Evolutionary conservation across 2,113 vertebrate species (phyloP), one percentile per base, ranked within the genome.

Genomic region (Leucosticte australis): DNA sequence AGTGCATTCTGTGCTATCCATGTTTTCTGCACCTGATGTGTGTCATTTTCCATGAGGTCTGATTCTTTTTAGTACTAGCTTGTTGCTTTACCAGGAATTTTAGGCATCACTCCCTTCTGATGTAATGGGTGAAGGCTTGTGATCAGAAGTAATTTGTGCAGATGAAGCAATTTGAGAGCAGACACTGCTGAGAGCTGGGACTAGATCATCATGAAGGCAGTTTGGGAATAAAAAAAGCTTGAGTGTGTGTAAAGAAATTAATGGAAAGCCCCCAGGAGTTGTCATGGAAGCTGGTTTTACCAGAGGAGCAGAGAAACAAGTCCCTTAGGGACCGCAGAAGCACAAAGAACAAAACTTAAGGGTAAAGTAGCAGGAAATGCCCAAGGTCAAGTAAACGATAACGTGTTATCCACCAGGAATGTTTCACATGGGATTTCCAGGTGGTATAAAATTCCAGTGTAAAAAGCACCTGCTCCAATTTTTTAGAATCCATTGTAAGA

Each of bases 201-300:
- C 31, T 24, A 4, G 3, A 15, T 13, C 71, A 47, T 16, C 9
- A 3, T 28, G 37, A 69, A 83, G 15, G 20, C 13, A 17, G 23
- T 7, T 57, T 55, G 11, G 44, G 70, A 35, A 12, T 6, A 20
- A 71, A 87, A 74, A 56, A 44, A 21, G 18, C 21, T 42, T 9
- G 12, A 55, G 10, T 2, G 1, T 8, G 14, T 2, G 0, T 4
- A 44, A 27, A 37, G 49, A 89, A 85, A 35, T 18, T 0, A 17
- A 50, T 9, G 81, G 87, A 76, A 95, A 95, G 37, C 46, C 75
- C 89, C 78, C 13, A 9, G 8, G 1, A 55, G n/a, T 7, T 46
- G 31, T 22, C 41, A 50, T 3, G n/a, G 52, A 55, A 80, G 83
- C 9, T 73, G 57, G 5, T 41, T 87, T 81, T 64, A 77, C 13